Evolutionary conservation across 2,888 invertebrate genomes (phyloP).

Genomic region (Drosophila picticornis): DNA sequence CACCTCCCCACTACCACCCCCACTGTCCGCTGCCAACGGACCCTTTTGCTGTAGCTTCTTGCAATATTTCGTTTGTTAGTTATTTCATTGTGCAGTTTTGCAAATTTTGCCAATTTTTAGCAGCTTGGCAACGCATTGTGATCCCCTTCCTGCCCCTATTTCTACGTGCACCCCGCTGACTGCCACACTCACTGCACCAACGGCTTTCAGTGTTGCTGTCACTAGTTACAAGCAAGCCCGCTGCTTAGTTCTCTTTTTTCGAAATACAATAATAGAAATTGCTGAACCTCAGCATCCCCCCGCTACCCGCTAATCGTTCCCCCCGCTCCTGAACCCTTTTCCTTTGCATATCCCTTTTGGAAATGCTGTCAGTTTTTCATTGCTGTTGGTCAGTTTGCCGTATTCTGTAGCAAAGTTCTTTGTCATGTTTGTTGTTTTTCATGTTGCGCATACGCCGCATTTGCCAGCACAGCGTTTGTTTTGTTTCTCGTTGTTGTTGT

Average conservation of each 20-base stretch:
- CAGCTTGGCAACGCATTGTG: slow-evolving; percentile 35
- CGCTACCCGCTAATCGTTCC: not conserved
- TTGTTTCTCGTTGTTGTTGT: not conserved
- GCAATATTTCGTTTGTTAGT: slow-evolving; percentile 37
- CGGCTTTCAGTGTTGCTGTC: slow-evolving; percentile 26
- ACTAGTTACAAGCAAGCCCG: slow-evolving; percentile 33
- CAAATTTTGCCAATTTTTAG: slow-evolving; percentile 54
- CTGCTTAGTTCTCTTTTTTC: slow-evolving; percentile 46
- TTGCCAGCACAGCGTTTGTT: slow-evolving; percentile 36
- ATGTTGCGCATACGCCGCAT: slow-evolving; percentile 58
- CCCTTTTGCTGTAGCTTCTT: slow-evolving; percentile 18
- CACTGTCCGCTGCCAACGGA: not conserved
- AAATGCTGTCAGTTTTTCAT: slow-evolving; percentile 59
- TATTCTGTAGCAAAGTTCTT: slow-evolving; percentile 51
- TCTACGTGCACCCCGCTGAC: not conserved
- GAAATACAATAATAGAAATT: slow-evolving; percentile 62
- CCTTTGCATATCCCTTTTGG: too few relatives aligned
- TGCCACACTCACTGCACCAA: too few relatives aligned
- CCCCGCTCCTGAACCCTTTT: too few relatives aligned
- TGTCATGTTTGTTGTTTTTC: slow-evolving; percentile 60
- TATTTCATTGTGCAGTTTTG: slow-evolving; percentile 45
- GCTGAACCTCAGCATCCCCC: slow-evolving; percentile 28
- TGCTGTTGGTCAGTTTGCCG: slow-evolving; percentile 56
- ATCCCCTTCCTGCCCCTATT: not conserved
- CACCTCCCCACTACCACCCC: not conserved